Conservation (phyloP, 1,140 invertebrate genomes). For the Drosophila busckii region DNA sequence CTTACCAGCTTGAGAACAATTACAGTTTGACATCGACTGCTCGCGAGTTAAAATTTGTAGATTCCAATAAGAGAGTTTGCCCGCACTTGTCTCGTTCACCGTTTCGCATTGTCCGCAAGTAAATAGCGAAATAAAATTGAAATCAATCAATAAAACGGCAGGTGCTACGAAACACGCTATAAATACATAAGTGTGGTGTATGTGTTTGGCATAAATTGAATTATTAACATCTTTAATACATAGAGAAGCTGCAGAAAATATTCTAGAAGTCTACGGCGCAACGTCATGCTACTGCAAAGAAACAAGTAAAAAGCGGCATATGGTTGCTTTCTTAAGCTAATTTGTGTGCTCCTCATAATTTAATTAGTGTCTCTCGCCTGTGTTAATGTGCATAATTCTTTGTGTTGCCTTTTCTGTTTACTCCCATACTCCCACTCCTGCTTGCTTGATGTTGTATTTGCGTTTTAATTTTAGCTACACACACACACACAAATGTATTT, state of each 20-base stretch:
- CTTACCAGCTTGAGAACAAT: no score
- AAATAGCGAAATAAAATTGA: no score
- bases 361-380: conserved; percentile 44
- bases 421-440: background rate
- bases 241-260: conserved; percentile 16
- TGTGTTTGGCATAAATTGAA: conserved; percentile 28
- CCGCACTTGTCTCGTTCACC: no score
- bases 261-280: conserved; percentile 6
- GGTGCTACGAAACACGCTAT: no score
- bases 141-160: no score
- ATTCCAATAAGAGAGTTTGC: no score
- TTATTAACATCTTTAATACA: conserved; percentile 24
- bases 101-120: no score
- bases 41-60: no score
- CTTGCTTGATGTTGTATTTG: conserved; percentile 36
- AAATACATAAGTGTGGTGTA: conserved; percentile 30
- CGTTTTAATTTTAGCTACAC: conserved; percentile 44
- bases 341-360: conserved; percentile 54
- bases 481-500: conserved; percentile 32
- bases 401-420: conserved; percentile 10
- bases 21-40: no score
- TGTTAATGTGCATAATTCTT: conserved; percentile 10
- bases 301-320: conserved; percentile 72
- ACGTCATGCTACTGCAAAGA: conserved; percentile 68
- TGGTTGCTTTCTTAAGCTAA: conserved; percentile 36